These are phyloP conservation scores for Phoenicopterus ruber DNA, from an alignment of 2,113 vertebrate genomes.

Conservation along the genomic window DNA sequence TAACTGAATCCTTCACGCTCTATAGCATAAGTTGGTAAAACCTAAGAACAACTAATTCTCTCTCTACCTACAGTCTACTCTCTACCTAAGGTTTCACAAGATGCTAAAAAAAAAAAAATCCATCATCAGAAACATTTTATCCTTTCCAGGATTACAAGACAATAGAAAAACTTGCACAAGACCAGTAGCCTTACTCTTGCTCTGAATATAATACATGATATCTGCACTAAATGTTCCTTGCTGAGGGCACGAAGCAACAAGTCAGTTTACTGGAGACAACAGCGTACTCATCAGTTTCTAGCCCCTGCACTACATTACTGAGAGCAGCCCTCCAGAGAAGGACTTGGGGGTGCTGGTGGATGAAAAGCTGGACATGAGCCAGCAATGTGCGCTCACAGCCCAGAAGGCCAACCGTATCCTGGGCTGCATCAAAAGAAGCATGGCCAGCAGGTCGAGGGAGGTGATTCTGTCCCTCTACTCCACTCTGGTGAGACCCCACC, in stretches of 20 bases:
- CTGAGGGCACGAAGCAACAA: not conserved
- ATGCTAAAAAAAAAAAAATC: not conserved
- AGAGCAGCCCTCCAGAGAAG: too few species aligned
- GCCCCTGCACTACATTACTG: not conserved
- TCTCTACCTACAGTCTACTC: not conserved
- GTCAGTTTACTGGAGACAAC: not conserved
- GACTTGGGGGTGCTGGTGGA: too few species aligned
- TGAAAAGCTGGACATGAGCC: too few species aligned
- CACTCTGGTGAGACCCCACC: too few species aligned
- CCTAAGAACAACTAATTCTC: not conserved
- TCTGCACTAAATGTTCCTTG: not conserved
- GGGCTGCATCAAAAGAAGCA: too few species aligned
- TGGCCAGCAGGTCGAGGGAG: too few species aligned
- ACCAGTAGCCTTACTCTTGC: not conserved
- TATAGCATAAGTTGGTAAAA: not conserved
- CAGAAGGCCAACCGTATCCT: too few species aligned
- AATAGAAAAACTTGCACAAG: not conserved
- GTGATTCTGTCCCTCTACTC: too few species aligned
- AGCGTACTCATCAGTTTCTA: not conserved
- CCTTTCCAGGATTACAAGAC: not conserved
- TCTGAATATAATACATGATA: not conserved
- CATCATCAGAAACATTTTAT: not conserved
- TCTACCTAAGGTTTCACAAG: not conserved
- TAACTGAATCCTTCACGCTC: rapidly evolving
- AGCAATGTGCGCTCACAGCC: too few species aligned